These are phyloP conservation scores for Tarsius wallacei DNA, from an alignment of 2,797 vertebrate genomes.

Conservation along the genomic window DNA sequence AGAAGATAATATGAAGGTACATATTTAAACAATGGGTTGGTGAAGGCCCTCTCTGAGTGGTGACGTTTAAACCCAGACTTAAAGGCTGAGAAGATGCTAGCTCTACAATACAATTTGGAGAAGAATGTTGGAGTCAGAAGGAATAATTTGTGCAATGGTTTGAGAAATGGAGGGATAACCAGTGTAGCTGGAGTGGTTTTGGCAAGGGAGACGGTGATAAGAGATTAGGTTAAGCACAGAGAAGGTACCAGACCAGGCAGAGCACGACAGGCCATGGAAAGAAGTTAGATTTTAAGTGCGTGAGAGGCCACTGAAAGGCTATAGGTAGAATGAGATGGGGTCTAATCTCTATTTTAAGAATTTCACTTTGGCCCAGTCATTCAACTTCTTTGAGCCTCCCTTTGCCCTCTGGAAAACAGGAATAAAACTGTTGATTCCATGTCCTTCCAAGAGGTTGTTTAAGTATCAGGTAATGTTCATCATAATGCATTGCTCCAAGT, in stretches of 20 bases:
- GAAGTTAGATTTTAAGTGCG: background rate
- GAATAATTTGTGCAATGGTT: background rate
- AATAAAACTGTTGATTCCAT: background rate
- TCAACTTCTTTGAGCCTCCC: background rate
- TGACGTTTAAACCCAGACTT: background rate
- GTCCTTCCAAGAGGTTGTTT: background rate
- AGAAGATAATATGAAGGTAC: background rate
- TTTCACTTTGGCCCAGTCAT: background rate
- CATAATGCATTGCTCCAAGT: background rate
- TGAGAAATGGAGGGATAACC: background rate
- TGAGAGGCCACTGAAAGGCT: background rate
- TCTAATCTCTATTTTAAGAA: constrained; percentile 33
- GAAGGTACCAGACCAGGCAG: background rate
- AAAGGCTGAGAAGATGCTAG: background rate
- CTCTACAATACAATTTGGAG: background rate
- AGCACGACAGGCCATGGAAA: background rate
- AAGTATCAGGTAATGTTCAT: background rate
- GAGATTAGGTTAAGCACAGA: background rate
- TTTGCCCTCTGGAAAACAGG: background rate
- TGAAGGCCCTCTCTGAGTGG: background rate
- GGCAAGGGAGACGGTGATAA: background rate
- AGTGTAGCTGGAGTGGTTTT: background rate
- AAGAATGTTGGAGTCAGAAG: background rate
- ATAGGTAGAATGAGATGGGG: background rate
- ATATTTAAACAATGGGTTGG: background rate